Conservation (phyloP, 2,888 invertebrate species). For the Microctonus aethiopoides region DNA sequence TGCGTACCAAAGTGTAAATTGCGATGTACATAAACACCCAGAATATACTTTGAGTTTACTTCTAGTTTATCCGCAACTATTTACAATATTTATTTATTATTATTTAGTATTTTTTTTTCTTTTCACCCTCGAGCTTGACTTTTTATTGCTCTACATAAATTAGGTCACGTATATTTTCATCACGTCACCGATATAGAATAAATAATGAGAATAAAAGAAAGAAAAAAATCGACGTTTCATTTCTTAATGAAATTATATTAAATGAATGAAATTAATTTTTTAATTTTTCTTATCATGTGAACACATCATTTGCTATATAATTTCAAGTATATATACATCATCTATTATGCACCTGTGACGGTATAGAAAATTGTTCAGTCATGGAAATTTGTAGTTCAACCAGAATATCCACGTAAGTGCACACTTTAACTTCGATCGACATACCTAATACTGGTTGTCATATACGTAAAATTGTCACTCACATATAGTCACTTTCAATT, state of each 20-base stretch:
- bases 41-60: neutral
- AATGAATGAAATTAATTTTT: neutral
- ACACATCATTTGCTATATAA: neutral
- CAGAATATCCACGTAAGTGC: conserved; percentile 50
- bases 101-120: neutral
- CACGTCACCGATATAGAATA: neutral
- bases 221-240: too few species aligned
- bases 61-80: neutral
- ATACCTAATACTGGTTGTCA: conserved; percentile 32
- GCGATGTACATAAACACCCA: neutral
- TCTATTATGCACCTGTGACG: conserved; percentile 6
- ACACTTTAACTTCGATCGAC: conserved; percentile 46
- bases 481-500: neutral
- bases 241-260: too few species aligned
- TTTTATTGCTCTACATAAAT: neutral
- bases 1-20: neutral
- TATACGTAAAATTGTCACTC: conserved; percentile 16
- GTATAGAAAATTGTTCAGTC: conserved; percentile 41
- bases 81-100: neutral
- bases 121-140: neutral
- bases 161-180: neutral
- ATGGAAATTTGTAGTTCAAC: conserved; percentile 44
- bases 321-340: neutral
- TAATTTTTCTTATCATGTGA: neutral
- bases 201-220: neutral